Evolutionary conservation across 2,888 invertebrate genomes (phyloP).

Genomic region (Polia nebulosa): DNA sequence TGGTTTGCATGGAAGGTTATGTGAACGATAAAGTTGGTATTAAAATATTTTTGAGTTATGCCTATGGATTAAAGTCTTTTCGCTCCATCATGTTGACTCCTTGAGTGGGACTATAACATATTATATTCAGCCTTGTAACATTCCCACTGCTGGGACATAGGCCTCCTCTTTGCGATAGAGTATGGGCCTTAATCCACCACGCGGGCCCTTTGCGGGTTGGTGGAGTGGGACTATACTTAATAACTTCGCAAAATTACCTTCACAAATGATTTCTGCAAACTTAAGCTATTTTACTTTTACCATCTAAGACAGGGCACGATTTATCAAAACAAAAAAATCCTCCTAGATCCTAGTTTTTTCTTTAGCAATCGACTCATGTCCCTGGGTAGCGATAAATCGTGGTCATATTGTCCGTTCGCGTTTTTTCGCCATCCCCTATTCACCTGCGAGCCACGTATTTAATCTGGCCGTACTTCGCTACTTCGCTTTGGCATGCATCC

Average conservation of each 20-base stretch:
- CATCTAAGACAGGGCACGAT: slow-evolving; percentile 24
- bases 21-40: neutral
- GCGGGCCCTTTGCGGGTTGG: no score
- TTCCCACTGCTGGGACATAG: no score
- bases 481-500: slow-evolving; percentile 77
- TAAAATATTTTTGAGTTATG: slow-evolving; percentile 8
- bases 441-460: slow-evolving; percentile 89
- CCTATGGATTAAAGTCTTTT: neutral
- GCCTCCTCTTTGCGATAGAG: no score
- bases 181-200: no score
- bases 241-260: neutral
- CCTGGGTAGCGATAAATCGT: slow-evolving; percentile 77
- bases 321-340: slow-evolving; percentile 56
- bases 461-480: slow-evolving; percentile 85
- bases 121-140: no score
- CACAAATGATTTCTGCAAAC: slow-evolving; percentile 6
- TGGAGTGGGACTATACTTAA: slow-evolving; percentile 3
- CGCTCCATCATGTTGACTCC: slow-evolving; percentile 2
- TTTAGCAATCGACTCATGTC: slow-evolving; percentile 63
- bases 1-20: slow-evolving; percentile 1
- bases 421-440: slow-evolving; percentile 76
- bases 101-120: no score
- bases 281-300: neutral
- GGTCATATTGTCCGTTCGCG: slow-evolving; percentile 69
- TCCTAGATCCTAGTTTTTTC: slow-evolving; percentile 52